phyloP scores from a whole-genome alignment of 2,888 invertebrate genomes.

The Monoplex corrugatus region DNA sequence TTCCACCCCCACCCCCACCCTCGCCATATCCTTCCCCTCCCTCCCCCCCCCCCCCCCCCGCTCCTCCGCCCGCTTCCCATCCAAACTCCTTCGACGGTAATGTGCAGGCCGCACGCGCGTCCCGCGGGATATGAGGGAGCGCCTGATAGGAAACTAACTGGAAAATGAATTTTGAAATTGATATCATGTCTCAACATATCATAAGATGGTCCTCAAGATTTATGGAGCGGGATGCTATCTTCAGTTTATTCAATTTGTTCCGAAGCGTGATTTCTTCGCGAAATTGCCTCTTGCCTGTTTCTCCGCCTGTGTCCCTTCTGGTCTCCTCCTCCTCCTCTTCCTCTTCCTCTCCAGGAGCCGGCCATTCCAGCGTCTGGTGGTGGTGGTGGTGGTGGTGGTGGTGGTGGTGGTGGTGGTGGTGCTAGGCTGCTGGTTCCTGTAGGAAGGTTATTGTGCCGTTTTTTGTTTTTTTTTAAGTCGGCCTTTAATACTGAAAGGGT shows the following conservation, averaged over 20 bases:
- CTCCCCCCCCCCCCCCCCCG: background rate
- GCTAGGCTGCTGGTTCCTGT: too few species aligned
- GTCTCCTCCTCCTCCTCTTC: background rate
- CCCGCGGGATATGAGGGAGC: background rate
- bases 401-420: too few species aligned
- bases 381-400: too few species aligned
- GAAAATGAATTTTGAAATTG: constrained; percentile 54
- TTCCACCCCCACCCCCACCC: background rate
- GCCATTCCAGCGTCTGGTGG: too few species aligned
- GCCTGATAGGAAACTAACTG: constrained; percentile 53
- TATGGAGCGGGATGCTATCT: constrained; percentile 48
- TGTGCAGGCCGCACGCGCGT: constrained; percentile 34
- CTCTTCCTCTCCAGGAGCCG: background rate
- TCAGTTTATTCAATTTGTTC: constrained; percentile 53
- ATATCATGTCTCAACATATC: constrained; percentile 54
- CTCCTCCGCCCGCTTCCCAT: background rate
- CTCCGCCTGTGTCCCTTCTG: background rate
- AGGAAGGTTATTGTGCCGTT: too few species aligned
- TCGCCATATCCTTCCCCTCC: background rate
- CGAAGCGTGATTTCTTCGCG: constrained; percentile 50
- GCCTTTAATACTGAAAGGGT: too few species aligned
- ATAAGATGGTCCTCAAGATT: constrained; percentile 49
- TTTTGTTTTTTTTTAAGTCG: too few species aligned
- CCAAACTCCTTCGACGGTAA: background rate
- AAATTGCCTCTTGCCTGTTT: constrained; percentile 47